A percentile compares a stretch with the other conserved stretches of the same genome.
Conservation (phyloP, 1,140 invertebrate genomes). For the Lethrus apterus region DNA sequence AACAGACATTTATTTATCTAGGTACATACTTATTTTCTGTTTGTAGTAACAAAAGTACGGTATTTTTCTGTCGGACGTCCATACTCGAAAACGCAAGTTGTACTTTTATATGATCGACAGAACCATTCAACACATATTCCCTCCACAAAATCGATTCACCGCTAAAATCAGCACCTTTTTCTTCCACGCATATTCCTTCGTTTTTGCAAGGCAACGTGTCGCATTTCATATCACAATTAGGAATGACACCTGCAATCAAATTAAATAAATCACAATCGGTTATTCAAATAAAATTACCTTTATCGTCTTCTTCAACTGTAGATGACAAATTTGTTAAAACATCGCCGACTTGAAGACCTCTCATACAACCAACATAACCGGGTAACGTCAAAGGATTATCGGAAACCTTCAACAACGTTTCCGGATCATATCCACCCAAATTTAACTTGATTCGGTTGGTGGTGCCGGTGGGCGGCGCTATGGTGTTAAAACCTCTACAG, state of each 20-base stretch:
- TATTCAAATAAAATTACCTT: slow-evolving; percentile 50
- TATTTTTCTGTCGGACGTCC: slow-evolving; percentile 65
- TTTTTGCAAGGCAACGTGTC: slow-evolving; percentile 81
- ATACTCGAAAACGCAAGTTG: slow-evolving; percentile 77
- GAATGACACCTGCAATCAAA: slow-evolving; percentile 53
- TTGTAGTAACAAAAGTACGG: slow-evolving; percentile 67
- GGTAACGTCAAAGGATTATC: slow-evolving; percentile 52
- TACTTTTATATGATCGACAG: slow-evolving; percentile 66
- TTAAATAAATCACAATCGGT: slow-evolving; percentile 1
- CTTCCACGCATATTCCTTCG: slow-evolving; percentile 80
- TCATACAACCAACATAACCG: slow-evolving; percentile 79
- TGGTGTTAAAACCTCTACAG: slow-evolving; percentile 74
- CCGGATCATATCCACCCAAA: slow-evolving; percentile 75
- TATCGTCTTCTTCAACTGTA: slow-evolving; percentile 61
- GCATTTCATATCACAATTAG: slow-evolving; percentile 83
- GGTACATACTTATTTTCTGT: slow-evolving; percentile 71
- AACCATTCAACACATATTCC: slow-evolving; percentile 62
- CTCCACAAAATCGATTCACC: slow-evolving; percentile 74
- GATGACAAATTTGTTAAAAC: slow-evolving; percentile 67
- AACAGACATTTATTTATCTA: too few species aligned
- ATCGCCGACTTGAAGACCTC: slow-evolving; percentile 80
- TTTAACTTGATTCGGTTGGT: slow-evolving; percentile 84
- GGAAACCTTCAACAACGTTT: slow-evolving; percentile 58
- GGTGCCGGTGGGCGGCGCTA: slow-evolving; percentile 73
- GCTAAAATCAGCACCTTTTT: slow-evolving; percentile 82